These are phyloP conservation scores for Clarias laeviceps DNA, from an alignment of 2,797 vertebrate species.

Conservation along the genomic window DNA sequence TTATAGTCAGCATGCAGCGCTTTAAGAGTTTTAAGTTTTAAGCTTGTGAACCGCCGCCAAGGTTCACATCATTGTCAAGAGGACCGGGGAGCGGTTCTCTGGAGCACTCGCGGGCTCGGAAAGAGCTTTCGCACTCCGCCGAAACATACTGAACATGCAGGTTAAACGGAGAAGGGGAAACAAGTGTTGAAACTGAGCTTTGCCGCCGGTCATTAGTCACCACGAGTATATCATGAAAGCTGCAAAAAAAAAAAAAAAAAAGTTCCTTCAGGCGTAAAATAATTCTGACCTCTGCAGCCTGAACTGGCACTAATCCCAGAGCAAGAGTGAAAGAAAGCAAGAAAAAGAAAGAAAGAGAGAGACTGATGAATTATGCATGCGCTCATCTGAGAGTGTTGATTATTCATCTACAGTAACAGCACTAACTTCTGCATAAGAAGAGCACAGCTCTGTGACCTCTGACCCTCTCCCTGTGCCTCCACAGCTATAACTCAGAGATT, in stretches of 20 bases:
- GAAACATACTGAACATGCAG: neutral
- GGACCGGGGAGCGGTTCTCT: neutral
- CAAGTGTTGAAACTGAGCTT: neutral
- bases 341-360: neutral
- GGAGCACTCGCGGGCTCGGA: neutral
- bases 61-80: neutral
- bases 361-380: conserved; percentile 60
- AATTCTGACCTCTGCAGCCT: conserved; percentile 4
- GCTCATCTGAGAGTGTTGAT: conserved; percentile 54
- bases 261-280: neutral
- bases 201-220: neutral
- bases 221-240: neutral
- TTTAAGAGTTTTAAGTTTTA: neutral
- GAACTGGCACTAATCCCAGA: conserved; percentile 17
- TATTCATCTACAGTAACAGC: conserved; percentile 52
- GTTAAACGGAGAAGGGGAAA: neutral
- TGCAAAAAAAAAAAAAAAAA: neutral
- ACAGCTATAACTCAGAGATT: conserved; percentile 34
- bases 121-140: neutral
- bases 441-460: conserved; percentile 45
- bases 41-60: neutral
- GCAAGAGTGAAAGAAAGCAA: neutral
- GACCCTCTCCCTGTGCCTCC: conserved; percentile 38
- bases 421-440: conserved; percentile 56
- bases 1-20: neutral